Base-by-base conservation (phyloP, 2,888 invertebrate species). In the Lasius fuliginosus region DNA sequence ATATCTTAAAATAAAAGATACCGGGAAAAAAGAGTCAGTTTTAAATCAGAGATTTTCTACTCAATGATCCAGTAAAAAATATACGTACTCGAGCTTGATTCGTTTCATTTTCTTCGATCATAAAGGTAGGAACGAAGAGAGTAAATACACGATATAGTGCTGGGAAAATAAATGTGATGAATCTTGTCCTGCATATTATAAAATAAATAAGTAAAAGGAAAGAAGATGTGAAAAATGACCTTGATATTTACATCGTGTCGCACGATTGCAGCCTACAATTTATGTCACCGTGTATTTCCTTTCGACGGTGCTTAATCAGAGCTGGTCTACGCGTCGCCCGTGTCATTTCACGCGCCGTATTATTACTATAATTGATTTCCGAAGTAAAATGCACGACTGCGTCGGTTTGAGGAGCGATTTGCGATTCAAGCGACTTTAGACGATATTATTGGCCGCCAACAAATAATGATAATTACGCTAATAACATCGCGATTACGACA, bases 321-420 rank as follows among this genome's bases (percentile, higher is more conserved):
- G 71, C 81, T 49, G 79, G 83, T 79, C 73, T 76, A 69, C 58
- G 64, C 74, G 84, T 74, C 69, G 76, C 64, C 74, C 49, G 65
- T 84, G 85, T 86, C 87, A 86, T 90, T 89, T 91, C 49, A 74
- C 87, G 87, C 76, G 85, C 71, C 67, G 85, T 87, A 86, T 90
- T 90, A 85, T 91, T 89, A 85, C 73, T 65, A 69, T 86, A 86
- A 92, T 92, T 91, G 86, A 92, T 91, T 89, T 84, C 58, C 73
- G 74, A 75, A 69, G 81, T 65, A 79, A 83, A 77, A 64, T 68
- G 68, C 53, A 60, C 73, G 84, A 84, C 1, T 49, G 6, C 83
- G 89, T 89, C 86, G 89, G 76, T 87, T 85, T 27, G 84, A n/a
- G 60, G 65, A 60, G 56, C 40, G 62, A 40, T 15, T 73, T 73